Conservation (phyloP, 1,140 invertebrate genomes). For the Atta texana region DNA sequence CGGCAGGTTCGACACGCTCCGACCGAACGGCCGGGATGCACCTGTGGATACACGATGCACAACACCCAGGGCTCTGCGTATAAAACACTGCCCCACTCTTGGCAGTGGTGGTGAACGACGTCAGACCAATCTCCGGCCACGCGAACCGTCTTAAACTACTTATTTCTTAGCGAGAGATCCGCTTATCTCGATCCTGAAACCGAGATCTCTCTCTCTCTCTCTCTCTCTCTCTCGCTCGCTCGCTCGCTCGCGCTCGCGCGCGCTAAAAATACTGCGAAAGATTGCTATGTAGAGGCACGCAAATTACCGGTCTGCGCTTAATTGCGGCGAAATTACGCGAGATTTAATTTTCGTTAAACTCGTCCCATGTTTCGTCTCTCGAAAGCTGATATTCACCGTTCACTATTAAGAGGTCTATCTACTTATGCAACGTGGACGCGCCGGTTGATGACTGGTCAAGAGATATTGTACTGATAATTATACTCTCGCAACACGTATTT, state of each 20-base stretch:
- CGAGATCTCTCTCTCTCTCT: conserved; percentile 48
- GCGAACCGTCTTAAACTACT: conserved; percentile 78
- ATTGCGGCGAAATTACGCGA: conserved; percentile 61
- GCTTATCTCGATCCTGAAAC: conserved; percentile 75
- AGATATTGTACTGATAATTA: neutral
- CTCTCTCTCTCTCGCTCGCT: conserved; percentile 36
- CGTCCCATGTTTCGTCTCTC: conserved; percentile 7
- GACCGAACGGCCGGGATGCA: conserved; percentile 67
- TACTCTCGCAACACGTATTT: neutral
- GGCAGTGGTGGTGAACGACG: conserved; percentile 65
- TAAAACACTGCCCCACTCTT: conserved; percentile 69
- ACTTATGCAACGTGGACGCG: neutral
- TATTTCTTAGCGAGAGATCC: conserved; percentile 73
- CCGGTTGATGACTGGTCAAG: neutral
- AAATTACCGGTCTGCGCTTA: conserved; percentile 60
- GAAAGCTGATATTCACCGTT: conserved; percentile 15
- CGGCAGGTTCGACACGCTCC: conserved; percentile 58
- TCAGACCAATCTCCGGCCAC: conserved; percentile 77
- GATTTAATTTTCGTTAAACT: conserved; percentile 58
- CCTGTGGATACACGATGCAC: conserved; percentile 69
- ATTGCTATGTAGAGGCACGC: conserved; percentile 54
- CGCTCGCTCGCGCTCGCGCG: conserved; percentile 30
- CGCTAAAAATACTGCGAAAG: conserved; percentile 69
- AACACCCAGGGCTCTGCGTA: conserved; percentile 59
- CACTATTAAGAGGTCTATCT: neutral